phyloP scores from a whole-genome alignment of 2,888 invertebrate genomes.

The Cheilosia vernalis region DNA sequence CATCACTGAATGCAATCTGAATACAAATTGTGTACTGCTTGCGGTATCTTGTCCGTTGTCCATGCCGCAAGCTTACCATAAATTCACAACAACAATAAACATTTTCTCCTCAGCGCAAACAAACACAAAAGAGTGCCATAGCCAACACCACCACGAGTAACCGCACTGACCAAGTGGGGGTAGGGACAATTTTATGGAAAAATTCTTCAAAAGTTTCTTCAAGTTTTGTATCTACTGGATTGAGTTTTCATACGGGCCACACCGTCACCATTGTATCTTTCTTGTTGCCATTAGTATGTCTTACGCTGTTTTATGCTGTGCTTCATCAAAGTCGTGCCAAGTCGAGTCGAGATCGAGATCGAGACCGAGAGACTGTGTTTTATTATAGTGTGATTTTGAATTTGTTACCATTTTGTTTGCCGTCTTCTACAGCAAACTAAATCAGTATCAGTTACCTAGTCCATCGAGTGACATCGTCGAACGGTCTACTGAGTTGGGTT shows the following conservation, averaged over 20 bases:
- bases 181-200: slow-evolving; percentile 62
- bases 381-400: slow-evolving; percentile 54
- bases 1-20: slow-evolving; percentile 49
- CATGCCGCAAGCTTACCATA: slow-evolving; percentile 61
- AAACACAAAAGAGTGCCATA: slow-evolving; percentile 24
- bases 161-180: slow-evolving; percentile 15
- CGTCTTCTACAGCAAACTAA: slow-evolving; percentile 78
- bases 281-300: slow-evolving; percentile 48
- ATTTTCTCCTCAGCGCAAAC: slow-evolving; percentile 50
- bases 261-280: slow-evolving; percentile 24
- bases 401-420: slow-evolving; percentile 79
- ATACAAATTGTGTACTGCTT: slow-evolving; percentile 60
- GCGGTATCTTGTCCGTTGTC: slow-evolving; percentile 58
- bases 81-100: slow-evolving; percentile 45
- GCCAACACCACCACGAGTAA: not conserved
- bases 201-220: slow-evolving; percentile 70
- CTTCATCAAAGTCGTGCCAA: slow-evolving; percentile 26
- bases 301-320: slow-evolving; percentile 48
- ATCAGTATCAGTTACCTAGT: slow-evolving; percentile 83
- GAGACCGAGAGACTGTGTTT: slow-evolving; percentile 14
- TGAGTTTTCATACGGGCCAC: slow-evolving; percentile 30
- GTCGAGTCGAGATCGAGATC: slow-evolving; percentile 19
- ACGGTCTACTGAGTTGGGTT: slow-evolving; percentile 78
- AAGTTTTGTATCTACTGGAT: slow-evolving; percentile 63
- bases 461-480: slow-evolving; percentile 82